Evolutionary conservation across 2,888 invertebrate genomes (phyloP).

Genomic region (Apodemia duryi): DNA sequence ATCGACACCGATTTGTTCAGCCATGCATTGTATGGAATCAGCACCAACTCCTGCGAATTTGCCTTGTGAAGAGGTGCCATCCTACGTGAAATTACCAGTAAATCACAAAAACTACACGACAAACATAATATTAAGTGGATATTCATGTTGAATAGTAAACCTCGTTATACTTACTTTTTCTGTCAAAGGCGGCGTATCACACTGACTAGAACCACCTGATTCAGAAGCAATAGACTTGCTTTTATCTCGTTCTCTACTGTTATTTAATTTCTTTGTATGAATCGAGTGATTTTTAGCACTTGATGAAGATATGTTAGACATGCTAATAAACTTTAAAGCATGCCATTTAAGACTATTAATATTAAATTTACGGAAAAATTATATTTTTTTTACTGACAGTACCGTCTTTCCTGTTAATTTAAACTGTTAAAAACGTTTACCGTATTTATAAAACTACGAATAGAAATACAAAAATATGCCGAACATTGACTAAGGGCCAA

Average conservation of each 20-base stretch:
- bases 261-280: conserved; percentile 50
- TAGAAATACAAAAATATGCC: conserved; percentile 6
- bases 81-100: conserved; percentile 40
- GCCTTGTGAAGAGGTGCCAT: conserved; percentile 61
- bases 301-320: conserved; percentile 56
- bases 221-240: conserved; percentile 64
- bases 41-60: conserved; percentile 68
- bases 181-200: conserved; percentile 66
- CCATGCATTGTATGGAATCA: conserved; percentile 67
- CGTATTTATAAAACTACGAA: not conserved
- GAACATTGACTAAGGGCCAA: conserved; percentile 11
- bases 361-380: not conserved
- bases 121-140: not conserved
- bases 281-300: conserved; percentile 54
- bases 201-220: conserved; percentile 72
- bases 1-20: conserved; percentile 64
- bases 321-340: conserved; percentile 32
- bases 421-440: not conserved
- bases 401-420: not conserved
- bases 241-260: conserved; percentile 63
- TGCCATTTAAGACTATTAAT: conserved; percentile 13
- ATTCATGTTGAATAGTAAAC: not conserved
- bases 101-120: conserved; percentile 4
- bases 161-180: conserved; percentile 54
- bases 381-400: not conserved